Conservation (phyloP, 2,113 vertebrate species). For the Trichomycterus rosablanca region DNA sequence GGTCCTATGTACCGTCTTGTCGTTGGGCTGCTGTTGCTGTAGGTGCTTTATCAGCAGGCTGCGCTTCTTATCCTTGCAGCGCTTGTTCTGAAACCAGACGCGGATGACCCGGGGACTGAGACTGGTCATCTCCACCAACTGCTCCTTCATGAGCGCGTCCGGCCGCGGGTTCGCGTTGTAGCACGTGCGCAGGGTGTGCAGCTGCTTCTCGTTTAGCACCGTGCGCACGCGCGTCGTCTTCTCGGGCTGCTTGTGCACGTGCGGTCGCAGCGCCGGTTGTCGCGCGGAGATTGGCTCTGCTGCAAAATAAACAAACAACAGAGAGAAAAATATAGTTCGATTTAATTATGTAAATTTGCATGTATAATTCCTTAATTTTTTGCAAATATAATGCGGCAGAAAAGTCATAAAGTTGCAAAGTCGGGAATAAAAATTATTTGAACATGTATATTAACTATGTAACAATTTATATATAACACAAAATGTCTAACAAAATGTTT, state of each 20-base stretch:
- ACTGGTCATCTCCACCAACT: constrained; percentile 97
- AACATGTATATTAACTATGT: no score
- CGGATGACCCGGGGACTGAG: constrained; percentile 95
- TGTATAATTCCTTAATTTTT: no score
- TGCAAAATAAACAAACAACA: constrained; percentile 65
- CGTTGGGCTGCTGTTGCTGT: constrained; percentile 93
- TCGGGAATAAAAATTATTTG: no score
- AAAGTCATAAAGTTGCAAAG: no score
- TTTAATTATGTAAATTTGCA: no score
- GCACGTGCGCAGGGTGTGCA: constrained; percentile 96
- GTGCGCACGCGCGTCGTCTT: constrained; percentile 96
- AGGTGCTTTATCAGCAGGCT: constrained; percentile 96
- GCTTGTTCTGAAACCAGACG: constrained; percentile 99
- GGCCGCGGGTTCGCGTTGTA: constrained; percentile 96
- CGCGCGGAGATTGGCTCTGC: constrained; percentile 96
- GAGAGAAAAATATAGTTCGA: no score
- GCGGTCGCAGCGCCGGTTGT: constrained; percentile 88
- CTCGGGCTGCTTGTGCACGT: constrained; percentile 96
- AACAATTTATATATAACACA: no score
- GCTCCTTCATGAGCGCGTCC: constrained; percentile 99
- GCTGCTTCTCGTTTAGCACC: constrained; percentile 97
- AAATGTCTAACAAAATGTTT: no score
- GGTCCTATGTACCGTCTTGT: constrained; percentile 98
- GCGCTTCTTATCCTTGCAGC: constrained; percentile 97
- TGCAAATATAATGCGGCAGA: no score